phyloP scores from a whole-genome alignment of 2,113 vertebrate species.

The Rhea americana region DNA sequence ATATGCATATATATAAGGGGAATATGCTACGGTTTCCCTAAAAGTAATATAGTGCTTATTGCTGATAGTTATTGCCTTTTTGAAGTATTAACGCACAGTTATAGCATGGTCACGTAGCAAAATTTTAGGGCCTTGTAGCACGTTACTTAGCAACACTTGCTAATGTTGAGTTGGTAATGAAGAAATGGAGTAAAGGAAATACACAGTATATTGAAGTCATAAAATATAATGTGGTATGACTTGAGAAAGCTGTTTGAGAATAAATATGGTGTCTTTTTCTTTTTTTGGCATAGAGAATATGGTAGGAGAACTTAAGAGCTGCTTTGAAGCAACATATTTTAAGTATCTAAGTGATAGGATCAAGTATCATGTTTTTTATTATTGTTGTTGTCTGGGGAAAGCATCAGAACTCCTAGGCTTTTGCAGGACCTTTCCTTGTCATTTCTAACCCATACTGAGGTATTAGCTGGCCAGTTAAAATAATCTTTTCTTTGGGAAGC shows the following conservation, averaged over 20 bases:
- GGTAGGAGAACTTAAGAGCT: not conserved
- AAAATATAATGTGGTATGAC: not conserved
- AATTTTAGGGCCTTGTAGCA: not conserved
- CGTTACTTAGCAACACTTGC: conserved; percentile 53
- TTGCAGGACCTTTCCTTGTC: not conserved
- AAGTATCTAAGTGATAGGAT: not conserved
- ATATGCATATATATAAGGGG: not conserved
- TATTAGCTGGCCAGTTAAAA: conserved; percentile 35
- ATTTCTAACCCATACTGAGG: not conserved
- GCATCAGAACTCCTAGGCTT: not conserved
- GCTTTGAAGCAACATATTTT: not conserved
- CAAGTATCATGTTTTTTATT: not conserved
- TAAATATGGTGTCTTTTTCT: not conserved
- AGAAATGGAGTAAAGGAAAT: conserved; percentile 18
- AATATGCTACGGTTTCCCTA: not conserved
- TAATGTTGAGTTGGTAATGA: conserved; percentile 2
- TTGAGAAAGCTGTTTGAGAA: conserved; percentile 2
- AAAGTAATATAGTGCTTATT: not conserved
- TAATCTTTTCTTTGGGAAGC: conserved; percentile 16
- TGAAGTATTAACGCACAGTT: not conserved
- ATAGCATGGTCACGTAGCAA: not conserved
- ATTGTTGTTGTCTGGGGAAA: not conserved
- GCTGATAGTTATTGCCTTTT: conserved; percentile 27
- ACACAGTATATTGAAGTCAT: not conserved
- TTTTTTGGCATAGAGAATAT: not conserved